These are phyloP conservation scores for Sesia bembeciformis DNA, from an alignment of 2,888 invertebrate genomes.

Conservation along the genomic window DNA sequence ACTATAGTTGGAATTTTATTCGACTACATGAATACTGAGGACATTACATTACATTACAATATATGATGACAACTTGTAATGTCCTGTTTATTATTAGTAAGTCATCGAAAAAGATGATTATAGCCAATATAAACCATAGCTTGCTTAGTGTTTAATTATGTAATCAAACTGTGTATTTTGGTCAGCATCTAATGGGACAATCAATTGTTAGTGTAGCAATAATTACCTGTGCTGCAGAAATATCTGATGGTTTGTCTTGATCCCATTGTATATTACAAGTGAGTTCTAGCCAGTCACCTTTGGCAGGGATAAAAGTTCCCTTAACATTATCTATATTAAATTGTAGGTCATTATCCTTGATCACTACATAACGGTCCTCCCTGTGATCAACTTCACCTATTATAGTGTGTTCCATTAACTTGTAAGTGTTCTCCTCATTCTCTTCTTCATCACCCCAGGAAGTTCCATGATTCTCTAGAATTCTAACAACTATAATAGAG, in stretches of 20 bases:
- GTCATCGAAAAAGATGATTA: too few relatives aligned
- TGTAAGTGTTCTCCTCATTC: constrained; percentile 36
- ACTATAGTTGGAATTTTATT: too few relatives aligned
- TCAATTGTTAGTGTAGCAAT: too few relatives aligned
- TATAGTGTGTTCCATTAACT: constrained; percentile 46
- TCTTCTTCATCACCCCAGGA: constrained; percentile 58
- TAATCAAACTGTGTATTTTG: too few relatives aligned
- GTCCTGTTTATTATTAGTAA: too few relatives aligned
- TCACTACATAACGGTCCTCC: constrained; percentile 41
- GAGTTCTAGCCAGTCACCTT: constrained; percentile 81
- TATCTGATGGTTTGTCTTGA: constrained; percentile 61
- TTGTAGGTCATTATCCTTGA: constrained; percentile 72
- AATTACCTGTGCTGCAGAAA: constrained; percentile 51
- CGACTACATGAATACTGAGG: too few relatives aligned
- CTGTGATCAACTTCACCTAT: constrained; percentile 44
- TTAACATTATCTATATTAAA: constrained; percentile 77
- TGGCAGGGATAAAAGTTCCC: constrained; percentile 78
- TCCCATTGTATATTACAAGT: constrained; percentile 77
- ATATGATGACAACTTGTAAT: too few relatives aligned
- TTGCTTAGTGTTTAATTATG: too few relatives aligned
- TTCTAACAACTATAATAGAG: constrained; percentile 68
- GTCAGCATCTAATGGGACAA: too few relatives aligned
- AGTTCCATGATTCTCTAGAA: constrained; percentile 68
- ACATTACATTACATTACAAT: too few relatives aligned
- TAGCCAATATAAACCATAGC: too few relatives aligned